Evolutionary conservation across 2,113 vertebrate genomes (phyloP), one percentile per base, ranked within the genome.

Genomic region (Poecile atricapillus): DNA sequence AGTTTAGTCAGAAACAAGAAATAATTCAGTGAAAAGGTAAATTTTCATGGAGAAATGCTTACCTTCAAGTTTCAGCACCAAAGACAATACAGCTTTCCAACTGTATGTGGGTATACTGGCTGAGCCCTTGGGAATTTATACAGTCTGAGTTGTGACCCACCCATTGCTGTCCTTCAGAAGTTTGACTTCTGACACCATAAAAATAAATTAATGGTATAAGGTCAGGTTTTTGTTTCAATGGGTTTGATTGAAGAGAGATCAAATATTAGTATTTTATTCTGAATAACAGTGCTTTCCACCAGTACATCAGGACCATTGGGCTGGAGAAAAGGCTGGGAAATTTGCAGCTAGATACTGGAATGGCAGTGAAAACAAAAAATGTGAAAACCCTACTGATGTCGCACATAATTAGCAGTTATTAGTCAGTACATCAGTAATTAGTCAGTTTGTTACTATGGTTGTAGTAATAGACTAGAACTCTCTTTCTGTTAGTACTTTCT

Each of bases 31-130:
- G 2, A 70, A 9, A 78, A 64, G 11, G n/a, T 64, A 60, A 60
- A 56, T 93, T 78, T 91, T 81, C 20, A 5, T 37, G 9, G 44
- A 85, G 58, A 78, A 83, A 28, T n/a, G 11, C 95, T 95, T 95
- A 97, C 96, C 96, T 87, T 76, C 4, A 16, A 83, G 69, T 74
- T 83, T 94, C 64, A 87, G 91, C 73, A 93, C 80, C 83, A 59
- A 80, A 81, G n/a, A 87, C 63, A 82, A 53, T 91, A 95, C 90
- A 94, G 94, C 90, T 95, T 75, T 87, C 82, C 82, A 93, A 88
- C 87, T 94, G 87, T 83, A 47, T n/a, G 37, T 83, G n/a, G 37
- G 11, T 27, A 80, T 75, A 53, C 75, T 88, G 85, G 15, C 85
- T 88, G 70, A 88, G 15, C 20, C 67, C 49, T 37, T 28, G 17